phyloP scores from a whole-genome alignment of 2,888 invertebrate genomes.

The Coremacera marginata region DNA sequence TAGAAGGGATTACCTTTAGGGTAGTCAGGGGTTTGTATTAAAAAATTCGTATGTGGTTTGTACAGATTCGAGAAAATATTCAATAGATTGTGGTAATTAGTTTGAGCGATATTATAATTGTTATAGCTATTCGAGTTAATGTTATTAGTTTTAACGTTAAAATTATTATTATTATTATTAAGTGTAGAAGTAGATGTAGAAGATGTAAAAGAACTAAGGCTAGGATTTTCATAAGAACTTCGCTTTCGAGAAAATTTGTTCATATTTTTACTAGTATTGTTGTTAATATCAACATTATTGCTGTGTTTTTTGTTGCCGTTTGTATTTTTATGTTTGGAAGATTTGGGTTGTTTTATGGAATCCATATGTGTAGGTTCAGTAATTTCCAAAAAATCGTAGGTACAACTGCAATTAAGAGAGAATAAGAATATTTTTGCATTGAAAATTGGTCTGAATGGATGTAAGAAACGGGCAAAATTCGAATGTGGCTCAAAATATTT shows the following conservation, averaged over 20 bases:
- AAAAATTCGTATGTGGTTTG: constrained; percentile 57
- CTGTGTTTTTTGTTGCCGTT: constrained; percentile 39
- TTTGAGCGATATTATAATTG: constrained; percentile 57
- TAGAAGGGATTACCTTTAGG: constrained; percentile 58
- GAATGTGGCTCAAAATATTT: constrained; percentile 53
- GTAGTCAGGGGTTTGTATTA: constrained; percentile 62
- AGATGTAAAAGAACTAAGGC: constrained; percentile 45
- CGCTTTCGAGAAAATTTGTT: constrained; percentile 50
- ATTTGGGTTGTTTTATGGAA: constrained; percentile 51
- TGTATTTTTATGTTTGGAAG: constrained; percentile 50
- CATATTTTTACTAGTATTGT: constrained; percentile 39
- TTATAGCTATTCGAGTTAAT: constrained; percentile 53
- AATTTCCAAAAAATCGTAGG: constrained; percentile 83
- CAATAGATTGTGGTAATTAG: constrained; percentile 58
- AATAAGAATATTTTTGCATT: neutral
- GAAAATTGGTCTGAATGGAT: no score
- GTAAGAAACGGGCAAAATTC: neutral
- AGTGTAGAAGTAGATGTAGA: constrained; percentile 42
- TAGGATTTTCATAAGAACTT: constrained; percentile 54
- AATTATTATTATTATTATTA: constrained; percentile 37
- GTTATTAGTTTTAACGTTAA: constrained; percentile 36
- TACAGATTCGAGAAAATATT: constrained; percentile 59
- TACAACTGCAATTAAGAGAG: constrained; percentile 74
- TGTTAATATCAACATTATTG: constrained; percentile 42
- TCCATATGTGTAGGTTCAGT: constrained; percentile 68